Conservation (phyloP, 2,113 vertebrate genomes). For the Spilogale gracilis region DNA sequence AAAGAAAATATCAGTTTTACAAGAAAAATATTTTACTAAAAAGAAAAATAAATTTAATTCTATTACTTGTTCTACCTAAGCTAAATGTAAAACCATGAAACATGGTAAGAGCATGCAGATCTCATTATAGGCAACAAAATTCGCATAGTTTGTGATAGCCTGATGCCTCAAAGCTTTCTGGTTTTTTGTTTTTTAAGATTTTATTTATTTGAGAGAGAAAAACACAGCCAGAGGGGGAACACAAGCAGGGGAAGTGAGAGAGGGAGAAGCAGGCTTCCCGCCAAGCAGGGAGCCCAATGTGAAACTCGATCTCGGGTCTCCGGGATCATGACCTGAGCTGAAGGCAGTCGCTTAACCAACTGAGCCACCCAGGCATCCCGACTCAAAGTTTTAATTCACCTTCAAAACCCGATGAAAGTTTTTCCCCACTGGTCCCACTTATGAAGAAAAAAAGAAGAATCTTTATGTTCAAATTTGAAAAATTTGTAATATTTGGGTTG, state of each 20-base stretch:
- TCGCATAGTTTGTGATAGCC: not conserved
- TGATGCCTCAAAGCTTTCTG: too few species aligned
- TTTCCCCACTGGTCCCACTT: not conserved
- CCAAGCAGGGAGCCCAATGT: too few species aligned
- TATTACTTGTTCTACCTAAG: not conserved
- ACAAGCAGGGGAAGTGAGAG: too few species aligned
- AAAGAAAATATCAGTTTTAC: not conserved
- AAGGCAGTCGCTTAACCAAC: too few species aligned
- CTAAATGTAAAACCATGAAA: not conserved
- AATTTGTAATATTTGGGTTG: not conserved
- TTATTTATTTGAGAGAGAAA: too few species aligned
- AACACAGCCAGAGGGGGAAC: too few species aligned
- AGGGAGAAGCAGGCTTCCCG: too few species aligned
- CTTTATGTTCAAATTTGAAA: not conserved
- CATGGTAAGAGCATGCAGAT: not conserved
- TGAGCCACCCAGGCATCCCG: not conserved
- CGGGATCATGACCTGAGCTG: too few species aligned
- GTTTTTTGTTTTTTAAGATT: too few species aligned
- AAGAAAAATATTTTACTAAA: slow-evolving; percentile 29
- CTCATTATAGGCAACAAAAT: not conserved
- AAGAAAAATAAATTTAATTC: not conserved
- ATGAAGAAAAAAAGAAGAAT: not conserved
- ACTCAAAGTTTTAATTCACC: not conserved
- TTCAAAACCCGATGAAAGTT: not conserved
- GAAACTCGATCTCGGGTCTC: too few species aligned